Evolutionary conservation across 2,888 invertebrate species (phyloP).

Genomic region (Rambutsinella grinnellia): DNA sequence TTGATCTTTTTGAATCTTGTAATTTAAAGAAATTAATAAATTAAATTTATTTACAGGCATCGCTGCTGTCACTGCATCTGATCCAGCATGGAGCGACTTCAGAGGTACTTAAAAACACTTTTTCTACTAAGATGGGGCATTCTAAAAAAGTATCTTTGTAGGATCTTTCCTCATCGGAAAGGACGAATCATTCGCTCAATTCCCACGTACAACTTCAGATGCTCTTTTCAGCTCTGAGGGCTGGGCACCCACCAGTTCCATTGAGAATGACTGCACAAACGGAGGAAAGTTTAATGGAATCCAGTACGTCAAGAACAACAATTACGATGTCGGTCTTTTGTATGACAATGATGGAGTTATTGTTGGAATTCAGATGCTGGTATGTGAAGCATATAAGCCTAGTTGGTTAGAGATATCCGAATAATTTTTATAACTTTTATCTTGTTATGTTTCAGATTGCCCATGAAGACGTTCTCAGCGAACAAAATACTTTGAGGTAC

Average conservation of each 20-base stretch:
- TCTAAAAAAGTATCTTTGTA: background rate
- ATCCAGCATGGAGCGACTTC: conserved; percentile 25
- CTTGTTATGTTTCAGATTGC: conserved; percentile 12
- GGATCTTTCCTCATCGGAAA: conserved; percentile 28
- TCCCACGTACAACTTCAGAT: conserved; percentile 24
- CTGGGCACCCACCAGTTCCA: conserved; percentile 9
- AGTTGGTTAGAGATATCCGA: background rate
- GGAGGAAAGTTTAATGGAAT: conserved; percentile 48
- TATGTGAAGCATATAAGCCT: conserved; percentile 12
- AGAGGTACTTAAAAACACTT: conserved; percentile 19
- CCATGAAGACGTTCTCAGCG: conserved; percentile 11
- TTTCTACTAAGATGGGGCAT: too few species aligned
- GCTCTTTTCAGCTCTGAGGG: conserved; percentile 3
- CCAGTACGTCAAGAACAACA: conserved; percentile 42
- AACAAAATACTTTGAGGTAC: conserved; percentile 44
- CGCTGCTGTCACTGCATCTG: background rate
- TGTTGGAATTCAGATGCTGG: conserved; percentile 59
- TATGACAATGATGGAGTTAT: conserved; percentile 58
- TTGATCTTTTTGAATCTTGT: background rate
- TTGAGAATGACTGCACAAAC: conserved; percentile 28
- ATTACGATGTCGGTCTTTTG: conserved; percentile 37
- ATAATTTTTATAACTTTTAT: background rate
- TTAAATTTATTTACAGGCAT: background rate
- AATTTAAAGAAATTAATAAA: background rate
- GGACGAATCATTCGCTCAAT: conserved; percentile 26